Conservation (phyloP, 1,140 invertebrate genomes). For the Nilaparvata lugens region DNA sequence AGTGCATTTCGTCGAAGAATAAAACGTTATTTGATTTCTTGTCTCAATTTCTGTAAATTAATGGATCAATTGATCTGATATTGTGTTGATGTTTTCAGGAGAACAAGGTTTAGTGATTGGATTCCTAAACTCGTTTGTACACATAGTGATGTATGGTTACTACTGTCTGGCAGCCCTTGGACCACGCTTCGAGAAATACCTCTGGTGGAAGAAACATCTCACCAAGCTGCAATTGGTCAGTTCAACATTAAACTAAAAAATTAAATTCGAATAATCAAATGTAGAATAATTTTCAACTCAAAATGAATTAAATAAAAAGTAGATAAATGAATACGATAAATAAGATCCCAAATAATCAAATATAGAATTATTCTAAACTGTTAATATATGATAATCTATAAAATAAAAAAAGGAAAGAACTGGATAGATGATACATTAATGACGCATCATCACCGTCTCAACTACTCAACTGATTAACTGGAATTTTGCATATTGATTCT, state of each 20-base stretch:
- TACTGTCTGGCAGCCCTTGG: slow-evolving; percentile 61
- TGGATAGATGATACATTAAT: too few relatives aligned
- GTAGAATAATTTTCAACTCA: neutral
- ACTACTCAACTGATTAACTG: too few relatives aligned
- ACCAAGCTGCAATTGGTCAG: slow-evolving; percentile 63
- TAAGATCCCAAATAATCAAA: neutral
- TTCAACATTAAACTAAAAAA: too few relatives aligned
- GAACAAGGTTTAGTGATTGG: slow-evolving; percentile 42
- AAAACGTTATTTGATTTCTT: neutral
- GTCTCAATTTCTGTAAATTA: neutral
- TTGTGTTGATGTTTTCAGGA: slow-evolving; percentile 29
- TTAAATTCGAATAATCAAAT: neutral
- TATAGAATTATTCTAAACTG: neutral
- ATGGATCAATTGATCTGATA: too few relatives aligned
- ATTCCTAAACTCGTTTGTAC: slow-evolving; percentile 43
- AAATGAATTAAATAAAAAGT: neutral
- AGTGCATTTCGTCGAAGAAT: neutral
- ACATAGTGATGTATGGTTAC: slow-evolving; percentile 66
- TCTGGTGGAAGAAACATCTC: slow-evolving; percentile 78
- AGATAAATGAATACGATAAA: neutral
- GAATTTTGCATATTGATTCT: too few relatives aligned
- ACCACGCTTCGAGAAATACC: slow-evolving; percentile 55
- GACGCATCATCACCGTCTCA: too few relatives aligned
- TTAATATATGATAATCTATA: too few relatives aligned
- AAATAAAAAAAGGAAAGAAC: too few relatives aligned